Conservation (phyloP, 2,113 vertebrate species). For the Colistium nudipinnis region DNA sequence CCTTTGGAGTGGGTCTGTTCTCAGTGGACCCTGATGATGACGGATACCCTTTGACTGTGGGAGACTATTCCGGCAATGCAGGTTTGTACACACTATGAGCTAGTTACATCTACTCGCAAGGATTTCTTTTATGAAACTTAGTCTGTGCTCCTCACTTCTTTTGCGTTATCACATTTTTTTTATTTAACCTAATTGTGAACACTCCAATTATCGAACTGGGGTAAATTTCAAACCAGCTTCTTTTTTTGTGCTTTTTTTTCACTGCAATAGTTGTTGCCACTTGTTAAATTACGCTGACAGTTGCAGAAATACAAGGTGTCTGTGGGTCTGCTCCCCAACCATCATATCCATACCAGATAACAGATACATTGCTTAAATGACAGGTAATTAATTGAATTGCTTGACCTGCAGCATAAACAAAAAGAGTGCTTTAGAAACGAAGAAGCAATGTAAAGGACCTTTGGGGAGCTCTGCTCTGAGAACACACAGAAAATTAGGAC, state of each 20-base stretch:
- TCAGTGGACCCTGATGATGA: constrained; percentile 96
- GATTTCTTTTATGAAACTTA: constrained; percentile 5
- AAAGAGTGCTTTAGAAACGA: constrained; percentile 64
- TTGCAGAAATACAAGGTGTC: not conserved
- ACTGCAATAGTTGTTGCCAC: constrained; percentile 6
- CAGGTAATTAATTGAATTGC: constrained; percentile 70
- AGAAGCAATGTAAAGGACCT: constrained; percentile 74
- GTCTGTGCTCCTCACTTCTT: not conserved
- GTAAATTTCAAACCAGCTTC: not conserved
- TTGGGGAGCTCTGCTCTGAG: constrained; percentile 50
- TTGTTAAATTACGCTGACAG: constrained; percentile 43
- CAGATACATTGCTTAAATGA: constrained; percentile 73
- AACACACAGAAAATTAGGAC: constrained; percentile 62
- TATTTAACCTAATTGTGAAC: constrained; percentile 17
- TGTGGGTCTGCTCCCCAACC: constrained; percentile 33
- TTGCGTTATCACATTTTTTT: constrained; percentile 6
- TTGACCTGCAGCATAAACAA: constrained; percentile 76
- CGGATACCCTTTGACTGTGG: constrained; percentile 90
- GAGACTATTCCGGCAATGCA: constrained; percentile 93
- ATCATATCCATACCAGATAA: constrained; percentile 51
- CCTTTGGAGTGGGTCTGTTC: constrained; percentile 94
- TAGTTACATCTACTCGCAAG: constrained; percentile 19
- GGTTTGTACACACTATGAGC: constrained; percentile 81
- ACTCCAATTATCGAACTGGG: not conserved
- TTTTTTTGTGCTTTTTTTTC: constrained; percentile 32